Base-by-base conservation (phyloP, 2,113 vertebrate genomes). In the Empidonax alnorum region DNA sequence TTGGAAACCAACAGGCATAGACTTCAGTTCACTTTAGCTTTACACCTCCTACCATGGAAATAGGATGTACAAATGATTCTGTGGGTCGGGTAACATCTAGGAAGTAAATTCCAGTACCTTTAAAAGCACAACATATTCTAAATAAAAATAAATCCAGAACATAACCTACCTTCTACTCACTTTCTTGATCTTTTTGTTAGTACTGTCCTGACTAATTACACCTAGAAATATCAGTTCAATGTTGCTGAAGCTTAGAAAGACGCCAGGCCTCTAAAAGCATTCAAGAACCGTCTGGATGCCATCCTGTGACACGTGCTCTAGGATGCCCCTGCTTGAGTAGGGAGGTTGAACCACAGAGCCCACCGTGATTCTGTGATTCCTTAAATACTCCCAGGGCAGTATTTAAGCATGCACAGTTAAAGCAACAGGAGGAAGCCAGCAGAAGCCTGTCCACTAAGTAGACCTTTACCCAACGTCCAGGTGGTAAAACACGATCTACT, bases 41-140 rank as follows among this genome's bases (percentile, higher is more conserved):
- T 79, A 63, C 0, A 0, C 16, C 10, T 47, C 21, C 49, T 18
- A 3, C 28, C 1, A 0, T 9, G 14, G 59, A 35, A 83, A 39
- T 1, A 46, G 16, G 44, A 72, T 11, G 21, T 19, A 42, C 10
- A 31, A 37, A 47, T 3, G 28, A 39, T 4, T 39, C 46, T 10
- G 10, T 4, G 24, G 3, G 3, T 35, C 53, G 46, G 20, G n/a
- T 62, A 72, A 42, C 30, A 71, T 7, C 10, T 10, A 52, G 8
- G 25, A 56, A 56, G 5, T 16, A 58, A 84, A 69, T 1, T 6
- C 14, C 24, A 19, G 8, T 41, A 33, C 15, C 44, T 80, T 71
- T 31, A 67, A 3, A 42, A 62, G 18, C 33, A 69, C 10, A 12
- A 31, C 0, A 0, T 22, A 35, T 6, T 35, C 39, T 14, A 58